Base-by-base conservation (phyloP, 2,113 vertebrate species). In the Archocentrus centrarchus region DNA sequence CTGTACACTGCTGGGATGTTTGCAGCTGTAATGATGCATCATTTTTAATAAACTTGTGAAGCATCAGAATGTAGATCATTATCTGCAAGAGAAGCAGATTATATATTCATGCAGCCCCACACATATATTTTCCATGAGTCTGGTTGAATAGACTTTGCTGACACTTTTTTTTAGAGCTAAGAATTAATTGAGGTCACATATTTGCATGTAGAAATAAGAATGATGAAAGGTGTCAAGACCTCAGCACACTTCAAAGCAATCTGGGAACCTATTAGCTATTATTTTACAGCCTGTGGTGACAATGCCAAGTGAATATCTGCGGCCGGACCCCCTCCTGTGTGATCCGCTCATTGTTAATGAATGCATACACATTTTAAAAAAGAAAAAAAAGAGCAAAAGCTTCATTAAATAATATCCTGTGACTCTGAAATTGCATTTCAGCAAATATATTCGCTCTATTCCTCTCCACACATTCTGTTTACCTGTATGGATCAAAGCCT, bases 1-100 rank as follows among this genome's bases (percentile, higher is more conserved):
- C 44, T 70, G n/a, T 53, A 32, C 44, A 30, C 24, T 53, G 44
- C 24, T 32, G 24, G 44, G 66, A 50, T 73, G 66, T 73, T 73
- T 0, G 3, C 24, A 73, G 10, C 44, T 58, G 9, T 22, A 58
- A 32, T 27, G 20, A 53, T 53, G 7, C 17, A 53, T 53, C 27
- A 20, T 73, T 0, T 73, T 53, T 73, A 32, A 53, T 73, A 20
- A 73, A 73, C 17, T 20, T 10, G 7, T 57, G 32, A 32, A 30
- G 66, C 44, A 53, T 70, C 44, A 1, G 27, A 73, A 32, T 47
- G 41, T 3, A 8, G 44, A 73, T 53, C 27, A 0, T 27, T 5
- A 7, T 10, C 53, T 50, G 30, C 5, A 73, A 53, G 11, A 53
- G 66, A 70, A 13, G 66, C 24, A n/a, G 27, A 32, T 73, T 20